Evolutionary conservation across 2,113 vertebrate species (phyloP).

Genomic region (western clawed frog (Xenopus tropicalis)): DNA sequence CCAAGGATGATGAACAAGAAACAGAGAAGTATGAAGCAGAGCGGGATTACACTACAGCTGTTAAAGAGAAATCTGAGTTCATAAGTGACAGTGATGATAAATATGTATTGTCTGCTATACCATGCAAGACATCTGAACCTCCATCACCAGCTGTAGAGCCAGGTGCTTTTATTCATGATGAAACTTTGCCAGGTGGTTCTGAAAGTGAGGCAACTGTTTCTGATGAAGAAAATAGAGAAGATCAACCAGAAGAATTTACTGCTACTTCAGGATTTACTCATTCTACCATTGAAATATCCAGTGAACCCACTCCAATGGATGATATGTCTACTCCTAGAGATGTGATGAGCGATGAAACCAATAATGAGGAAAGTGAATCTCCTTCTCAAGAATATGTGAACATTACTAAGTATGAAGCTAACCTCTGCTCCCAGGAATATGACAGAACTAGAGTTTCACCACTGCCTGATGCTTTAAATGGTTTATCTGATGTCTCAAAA

Average conservation of each 20-base stretch:
- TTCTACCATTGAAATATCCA: slow-evolving; percentile 91
- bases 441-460: slow-evolving; percentile 66
- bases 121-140: slow-evolving; percentile 68
- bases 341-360: slow-evolving; percentile 85
- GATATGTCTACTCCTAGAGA: slow-evolving; percentile 90
- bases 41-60: slow-evolving; percentile 64
- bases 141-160: slow-evolving; percentile 73
- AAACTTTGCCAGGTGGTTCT: slow-evolving; percentile 76
- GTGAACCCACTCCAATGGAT: slow-evolving; percentile 90
- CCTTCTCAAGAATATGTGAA: slow-evolving; percentile 79
- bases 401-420: slow-evolving; percentile 69
- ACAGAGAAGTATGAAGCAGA: slow-evolving; percentile 57
- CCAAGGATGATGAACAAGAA: slow-evolving; percentile 63
- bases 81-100: slow-evolving; percentile 58
- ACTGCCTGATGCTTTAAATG: slow-evolving; percentile 66
- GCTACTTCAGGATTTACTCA: slow-evolving; percentile 84
- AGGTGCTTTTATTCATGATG: slow-evolving; percentile 80
- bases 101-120: slow-evolving; percentile 58
- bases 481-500: slow-evolving; percentile 74
- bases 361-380: slow-evolving; percentile 83
- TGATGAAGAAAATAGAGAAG: slow-evolving; percentile 86
- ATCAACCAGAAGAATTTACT: slow-evolving; percentile 82
- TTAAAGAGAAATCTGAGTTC: slow-evolving; percentile 66
- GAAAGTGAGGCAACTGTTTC: slow-evolving; percentile 82
- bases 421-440: slow-evolving; percentile 67